Base-by-base conservation (phyloP, 2,113 vertebrate genomes). In the Trachemys scripta region DNA sequence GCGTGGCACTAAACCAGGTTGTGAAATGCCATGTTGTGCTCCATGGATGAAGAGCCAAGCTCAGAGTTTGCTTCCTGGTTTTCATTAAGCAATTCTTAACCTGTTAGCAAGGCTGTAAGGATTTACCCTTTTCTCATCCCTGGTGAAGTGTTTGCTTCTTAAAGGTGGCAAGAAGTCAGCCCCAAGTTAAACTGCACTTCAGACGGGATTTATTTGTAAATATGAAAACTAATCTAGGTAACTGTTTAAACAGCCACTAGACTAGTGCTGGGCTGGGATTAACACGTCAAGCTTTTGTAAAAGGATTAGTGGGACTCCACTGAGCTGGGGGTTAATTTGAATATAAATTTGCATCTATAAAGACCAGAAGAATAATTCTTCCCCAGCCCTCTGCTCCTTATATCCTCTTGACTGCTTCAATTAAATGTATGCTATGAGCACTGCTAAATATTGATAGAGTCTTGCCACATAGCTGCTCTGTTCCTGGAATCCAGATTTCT, bases 121-220 rank as follows among this genome's bases (percentile, higher is more conserved):
- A 20, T 53, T 31, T 69, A 17, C 12, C 27, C 38, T 35, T 19
- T 16, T 35, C 50, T 47, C 62, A 19, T n/a, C 53, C 62, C 80
- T 54, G 24, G 49, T 89, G 80, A 76, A 76, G 62, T 57, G 42
- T 38, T 45, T 56, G 62, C 29, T 82, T 90, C 79, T 72, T 45
- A 62, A 82, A 72, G 84, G n/a, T 0, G 79, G 38, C 53, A 92
- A 53, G 92, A 65, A 92, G 54, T 65, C 90, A 38, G 8, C 31
- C n/a, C n/a, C 11, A 31, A 1, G 59, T 85, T 65, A 54, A 90
- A 42, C 35, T 24, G 56, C 2, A 2, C 92, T 97, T 96, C 84
- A 94, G 87, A 93, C 89, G 85, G 90, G 76, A 95, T 92, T 92
- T 94, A 88, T 95, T 98, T 96, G 88, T 85, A 91, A 96, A 93